Percentiles rank a stretch among this genome's conserved stretches.
phyloP scores from a whole-genome alignment of 2,888 invertebrate species.

The Julus scanicus region DNA sequence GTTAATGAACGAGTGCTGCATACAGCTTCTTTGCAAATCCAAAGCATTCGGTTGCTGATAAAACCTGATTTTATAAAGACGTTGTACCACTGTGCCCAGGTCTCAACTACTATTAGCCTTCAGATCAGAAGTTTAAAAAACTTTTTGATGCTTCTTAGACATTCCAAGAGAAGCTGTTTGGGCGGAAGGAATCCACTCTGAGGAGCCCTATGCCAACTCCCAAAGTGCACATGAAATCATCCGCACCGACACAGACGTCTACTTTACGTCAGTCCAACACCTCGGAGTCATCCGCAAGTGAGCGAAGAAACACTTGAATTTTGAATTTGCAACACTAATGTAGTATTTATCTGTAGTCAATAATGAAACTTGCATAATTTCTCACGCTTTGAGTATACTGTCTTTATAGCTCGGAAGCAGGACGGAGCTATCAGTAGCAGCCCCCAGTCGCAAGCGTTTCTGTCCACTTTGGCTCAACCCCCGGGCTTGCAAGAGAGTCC shows the following conservation, averaged over 20 bases:
- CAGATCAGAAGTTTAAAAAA: not conserved
- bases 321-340: not conserved
- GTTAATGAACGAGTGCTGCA: too few relatives aligned
- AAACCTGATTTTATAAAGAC: too few relatives aligned
- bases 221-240: not conserved
- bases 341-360: not conserved
- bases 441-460: constrained; percentile 62
- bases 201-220: not conserved
- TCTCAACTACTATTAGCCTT: too few relatives aligned
- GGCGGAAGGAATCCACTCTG: constrained; percentile 56
- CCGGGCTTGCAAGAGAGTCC: constrained; percentile 61
- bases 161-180: constrained; percentile 58
- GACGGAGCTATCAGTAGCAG: not conserved
- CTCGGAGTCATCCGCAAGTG: not conserved
- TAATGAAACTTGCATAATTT: not conserved
- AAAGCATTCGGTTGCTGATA: too few relatives aligned
- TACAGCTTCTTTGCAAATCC: too few relatives aligned
- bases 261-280: not conserved
- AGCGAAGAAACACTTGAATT: not conserved
- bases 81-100: too few relatives aligned
- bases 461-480: constrained; percentile 66
- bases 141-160: constrained; percentile 44
- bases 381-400: not conserved
- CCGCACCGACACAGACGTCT: not conserved
- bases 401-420: not conserved